Evolutionary conservation across 2,888 invertebrate species (phyloP).

Genomic region (Andrena chrysosceles): DNA sequence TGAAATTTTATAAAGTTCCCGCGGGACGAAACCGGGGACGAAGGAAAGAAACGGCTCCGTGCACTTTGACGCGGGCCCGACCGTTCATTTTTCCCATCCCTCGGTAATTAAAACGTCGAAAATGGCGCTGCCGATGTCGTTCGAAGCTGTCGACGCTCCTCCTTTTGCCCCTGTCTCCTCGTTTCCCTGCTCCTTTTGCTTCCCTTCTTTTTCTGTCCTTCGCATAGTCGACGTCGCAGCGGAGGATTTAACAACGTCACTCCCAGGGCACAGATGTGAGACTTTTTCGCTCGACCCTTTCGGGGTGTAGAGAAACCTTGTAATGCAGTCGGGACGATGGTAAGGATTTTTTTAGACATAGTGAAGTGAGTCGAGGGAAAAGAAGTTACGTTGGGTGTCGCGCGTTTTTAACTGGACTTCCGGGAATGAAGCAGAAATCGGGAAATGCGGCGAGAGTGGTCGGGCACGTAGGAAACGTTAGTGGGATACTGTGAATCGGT

Average conservation of each 20-base stretch:
- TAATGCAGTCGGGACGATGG: background rate
- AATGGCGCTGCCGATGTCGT: conserved; percentile 10
- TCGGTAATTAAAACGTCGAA: conserved; percentile 45
- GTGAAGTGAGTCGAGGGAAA: conserved; percentile 1
- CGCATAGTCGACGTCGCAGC: background rate
- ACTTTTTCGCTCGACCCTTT: no score
- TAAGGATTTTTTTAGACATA: conserved; percentile 10
- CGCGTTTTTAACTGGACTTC: conserved; percentile 5
- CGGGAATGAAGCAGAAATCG: conserved; percentile 13
- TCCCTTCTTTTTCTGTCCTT: background rate
- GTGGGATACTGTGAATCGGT: conserved; percentile 37
- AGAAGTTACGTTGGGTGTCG: background rate
- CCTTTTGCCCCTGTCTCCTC: background rate
- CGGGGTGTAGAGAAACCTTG: background rate
- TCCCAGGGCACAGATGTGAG: no score
- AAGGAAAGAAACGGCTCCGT: background rate
- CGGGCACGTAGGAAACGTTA: conserved; percentile 34
- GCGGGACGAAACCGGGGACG: conserved; percentile 1
- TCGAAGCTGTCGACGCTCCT: background rate
- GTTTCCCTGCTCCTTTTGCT: background rate
- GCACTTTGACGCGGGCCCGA: background rate
- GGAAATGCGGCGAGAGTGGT: conserved; percentile 34
- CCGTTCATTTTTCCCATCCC: conserved; percentile 4
- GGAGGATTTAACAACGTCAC: no score
- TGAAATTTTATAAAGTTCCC: conserved; percentile 44